Percentiles rank a stretch among this genome's conserved stretches.
Conservation (phyloP, 1,140 invertebrate species). For the Drosophila kikkawai region DNA sequence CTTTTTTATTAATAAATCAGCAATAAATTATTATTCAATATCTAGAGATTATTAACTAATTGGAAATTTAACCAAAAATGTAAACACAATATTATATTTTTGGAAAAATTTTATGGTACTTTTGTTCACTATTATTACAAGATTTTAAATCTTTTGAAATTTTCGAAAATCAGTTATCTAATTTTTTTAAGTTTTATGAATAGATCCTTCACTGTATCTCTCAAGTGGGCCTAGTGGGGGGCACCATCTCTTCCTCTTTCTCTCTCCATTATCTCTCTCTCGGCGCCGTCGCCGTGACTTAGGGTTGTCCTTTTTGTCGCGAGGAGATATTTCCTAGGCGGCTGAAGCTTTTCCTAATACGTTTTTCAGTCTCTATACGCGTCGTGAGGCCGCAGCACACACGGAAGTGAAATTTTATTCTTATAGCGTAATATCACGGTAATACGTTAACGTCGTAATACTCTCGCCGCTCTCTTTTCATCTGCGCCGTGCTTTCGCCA, state of each 20-base stretch:
- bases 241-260: neutral
- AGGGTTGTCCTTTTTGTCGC: conserved; percentile 57
- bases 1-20: neutral
- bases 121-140: neutral
- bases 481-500: conserved; percentile 51
- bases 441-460: conserved; percentile 48
- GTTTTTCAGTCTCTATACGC: conserved; percentile 74
- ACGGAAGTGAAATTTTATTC: conserved; percentile 55
- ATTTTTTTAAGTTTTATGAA: too few species aligned
- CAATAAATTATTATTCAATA: neutral
- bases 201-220: conserved; percentile 2
- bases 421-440: conserved; percentile 47
- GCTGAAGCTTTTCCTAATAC: conserved; percentile 55
- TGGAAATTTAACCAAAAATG: neutral
- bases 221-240: conserved; percentile 14
- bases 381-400: conserved; percentile 60
- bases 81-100: too few species aligned
- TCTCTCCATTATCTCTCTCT: conserved; percentile 25
- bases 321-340: conserved; percentile 14
- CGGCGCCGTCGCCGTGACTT: conserved; percentile 55
- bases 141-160: neutral
- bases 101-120: neutral
- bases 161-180: neutral
- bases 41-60: neutral
- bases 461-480: conserved; percentile 34